Evolutionary conservation across 2,797 vertebrate genomes (phyloP).

Genomic region (Betta splendens): DNA sequence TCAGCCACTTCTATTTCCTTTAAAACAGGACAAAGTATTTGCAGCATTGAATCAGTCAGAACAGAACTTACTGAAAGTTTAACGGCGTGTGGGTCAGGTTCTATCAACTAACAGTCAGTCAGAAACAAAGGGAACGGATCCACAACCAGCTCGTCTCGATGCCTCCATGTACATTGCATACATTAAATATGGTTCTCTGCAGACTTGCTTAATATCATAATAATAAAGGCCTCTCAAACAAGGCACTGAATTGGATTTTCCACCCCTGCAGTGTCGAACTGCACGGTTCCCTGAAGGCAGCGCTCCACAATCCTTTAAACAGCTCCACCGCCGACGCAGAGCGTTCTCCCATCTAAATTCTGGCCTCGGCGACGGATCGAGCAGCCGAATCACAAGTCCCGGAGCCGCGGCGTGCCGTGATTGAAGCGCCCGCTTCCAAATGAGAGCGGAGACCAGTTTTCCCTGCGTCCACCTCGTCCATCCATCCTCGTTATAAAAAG

Average conservation of each 20-base stretch:
- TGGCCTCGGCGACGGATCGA: conserved; percentile 36
- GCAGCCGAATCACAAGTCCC: conserved; percentile 67
- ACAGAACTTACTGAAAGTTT: too few relatives aligned
- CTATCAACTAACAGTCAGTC: too few relatives aligned
- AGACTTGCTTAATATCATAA: conserved; percentile 23
- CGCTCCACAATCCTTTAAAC: conserved; percentile 50
- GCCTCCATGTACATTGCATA: conserved; percentile 23
- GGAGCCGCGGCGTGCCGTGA: conserved; percentile 61
- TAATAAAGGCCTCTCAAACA: conserved; percentile 37
- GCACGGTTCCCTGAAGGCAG: conserved; percentile 32
- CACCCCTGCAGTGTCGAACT: conserved; percentile 35
- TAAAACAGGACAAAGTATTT: too few relatives aligned
- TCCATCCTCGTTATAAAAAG: conserved; percentile 70
- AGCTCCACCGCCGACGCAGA: conserved; percentile 53
- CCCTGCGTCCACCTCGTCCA: conserved; percentile 57
- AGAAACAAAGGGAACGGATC: too few relatives aligned
- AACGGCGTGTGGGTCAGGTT: too few relatives aligned
- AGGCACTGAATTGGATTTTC: conserved; percentile 17
- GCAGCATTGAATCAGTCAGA: too few relatives aligned
- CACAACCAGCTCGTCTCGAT: too few relatives aligned
- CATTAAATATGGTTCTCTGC: conserved; percentile 18
- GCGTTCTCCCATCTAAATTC: conserved; percentile 59
- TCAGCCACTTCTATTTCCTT: too few relatives aligned
- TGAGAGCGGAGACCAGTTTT: conserved; percentile 62
- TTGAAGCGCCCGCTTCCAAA: conserved; percentile 66